Base-by-base conservation (phyloP, 2,888 invertebrate species). In the Glaucopsyche alexis region DNA sequence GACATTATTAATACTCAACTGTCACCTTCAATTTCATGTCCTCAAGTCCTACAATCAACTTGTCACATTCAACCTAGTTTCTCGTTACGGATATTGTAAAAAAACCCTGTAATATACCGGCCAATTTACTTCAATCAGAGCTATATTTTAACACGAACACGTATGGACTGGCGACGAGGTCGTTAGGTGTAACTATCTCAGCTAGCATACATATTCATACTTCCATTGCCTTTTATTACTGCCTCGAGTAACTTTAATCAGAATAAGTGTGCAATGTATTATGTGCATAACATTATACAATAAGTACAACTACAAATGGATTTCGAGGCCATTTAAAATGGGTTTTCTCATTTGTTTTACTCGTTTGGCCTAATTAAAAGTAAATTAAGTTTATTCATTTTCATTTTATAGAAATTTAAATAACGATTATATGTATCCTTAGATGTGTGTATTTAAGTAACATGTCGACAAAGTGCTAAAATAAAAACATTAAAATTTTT, bases 171-270 rank as follows among this genome's bases (percentile, higher is more conserved):
- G 11, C 14, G 69, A 69, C 69, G 29, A 69, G 69, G 69, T 49
- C 47, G 69, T 69, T 14, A 49, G 45, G 49, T 29, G 69, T 49
- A 14, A 29, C 47, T 47, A 49, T 47, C 14, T 29, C 69, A 49
- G 29, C n/a, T n/a, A 14, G 29, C 47, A 69, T 49, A 47, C 16
- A 69, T 29, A 69, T 69, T 69, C 69, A 69, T 47, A 45, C 67
- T 45, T 67, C 67, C 69, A 29, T 47, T 13, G 29, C 49, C 69
- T 69, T 69, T 69, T 69, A 69, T 69, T 69, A 49, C 45, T 42
- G 16, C 67, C 42, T 60, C 60, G 5, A 47, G 16, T 67, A 45
- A 64, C 14, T 64, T 4, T 7, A 67, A 67, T 45, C 42, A 19
- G 45, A 42, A 67, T 67, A 67, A 67, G 45, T 45, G 45, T 67